Percentiles rank a stretch among this genome's conserved stretches.
These are phyloP conservation scores for Puffinus mauretanicus DNA, from an alignment of 2,113 vertebrate species.

Conservation along the genomic window DNA sequence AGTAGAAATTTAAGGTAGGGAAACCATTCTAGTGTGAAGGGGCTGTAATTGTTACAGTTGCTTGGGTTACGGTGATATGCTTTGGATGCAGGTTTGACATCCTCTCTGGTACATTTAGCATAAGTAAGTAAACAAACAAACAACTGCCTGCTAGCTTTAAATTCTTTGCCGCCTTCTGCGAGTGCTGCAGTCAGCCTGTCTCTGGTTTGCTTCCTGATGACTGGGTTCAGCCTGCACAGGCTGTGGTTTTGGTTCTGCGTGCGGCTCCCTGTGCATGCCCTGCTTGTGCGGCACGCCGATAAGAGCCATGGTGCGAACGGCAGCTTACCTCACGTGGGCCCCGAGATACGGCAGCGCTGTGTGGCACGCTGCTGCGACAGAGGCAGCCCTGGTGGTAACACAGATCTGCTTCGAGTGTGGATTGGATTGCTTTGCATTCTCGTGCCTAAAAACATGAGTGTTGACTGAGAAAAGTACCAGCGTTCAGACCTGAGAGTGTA, in stretches of 20 bases:
- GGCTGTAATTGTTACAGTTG: not conserved
- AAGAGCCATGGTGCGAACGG: not conserved
- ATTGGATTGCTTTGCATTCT: not conserved
- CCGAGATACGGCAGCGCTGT: fast-evolving
- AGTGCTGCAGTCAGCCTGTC: not conserved
- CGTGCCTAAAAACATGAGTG: not conserved
- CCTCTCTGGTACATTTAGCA: not conserved
- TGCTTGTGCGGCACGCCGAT: not conserved
- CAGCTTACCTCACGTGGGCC: not conserved
- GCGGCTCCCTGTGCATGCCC: not conserved
- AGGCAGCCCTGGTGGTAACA: not conserved
- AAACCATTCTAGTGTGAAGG: not conserved
- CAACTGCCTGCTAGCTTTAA: not conserved
- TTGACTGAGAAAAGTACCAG: not conserved
- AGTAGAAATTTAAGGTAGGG: not conserved
- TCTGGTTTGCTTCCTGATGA: not conserved
- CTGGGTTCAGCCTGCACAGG: not conserved
- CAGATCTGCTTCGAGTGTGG: fast-evolving
- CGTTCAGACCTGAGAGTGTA: not conserved
- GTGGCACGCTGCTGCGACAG: not conserved
- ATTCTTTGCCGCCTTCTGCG: not conserved
- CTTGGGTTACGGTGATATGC: not conserved
- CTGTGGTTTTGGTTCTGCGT: not conserved
- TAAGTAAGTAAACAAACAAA: not conserved
- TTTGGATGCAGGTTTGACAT: not conserved